Percentiles rank a stretch among this genome's conserved stretches.
phyloP scores from a whole-genome alignment of 2,113 vertebrate species.

The Amphilophus citrinellus region DNA sequence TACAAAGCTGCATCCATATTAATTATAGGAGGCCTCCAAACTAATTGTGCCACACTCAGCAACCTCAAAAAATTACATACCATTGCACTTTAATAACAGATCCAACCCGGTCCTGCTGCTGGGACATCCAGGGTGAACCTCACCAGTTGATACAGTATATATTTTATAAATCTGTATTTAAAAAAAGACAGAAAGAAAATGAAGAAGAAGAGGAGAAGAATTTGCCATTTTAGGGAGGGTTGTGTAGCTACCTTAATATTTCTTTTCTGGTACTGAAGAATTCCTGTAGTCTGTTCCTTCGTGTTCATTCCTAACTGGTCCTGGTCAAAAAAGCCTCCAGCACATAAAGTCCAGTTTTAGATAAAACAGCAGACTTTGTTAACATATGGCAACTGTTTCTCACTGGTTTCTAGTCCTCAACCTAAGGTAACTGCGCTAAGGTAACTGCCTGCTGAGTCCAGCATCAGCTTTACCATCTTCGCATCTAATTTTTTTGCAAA shows the following conservation, averaged over 20 bases:
- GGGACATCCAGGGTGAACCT: fast-evolving
- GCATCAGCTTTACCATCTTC: neutral
- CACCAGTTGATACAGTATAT: neutral
- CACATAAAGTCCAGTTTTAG: neutral
- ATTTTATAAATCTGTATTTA: neutral
- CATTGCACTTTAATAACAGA: neutral
- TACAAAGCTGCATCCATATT: neutral
- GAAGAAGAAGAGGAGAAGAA: neutral
- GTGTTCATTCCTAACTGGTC: neutral
- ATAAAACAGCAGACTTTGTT: neutral
- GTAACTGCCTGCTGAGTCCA: neutral
- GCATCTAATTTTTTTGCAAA: neutral
- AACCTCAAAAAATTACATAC: neutral
- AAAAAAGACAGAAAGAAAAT: neutral
- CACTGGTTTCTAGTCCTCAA: neutral
- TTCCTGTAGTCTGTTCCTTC: conserved; percentile 1
- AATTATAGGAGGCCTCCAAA: neutral
- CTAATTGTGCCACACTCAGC: neutral
- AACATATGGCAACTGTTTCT: neutral
- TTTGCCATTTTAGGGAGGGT: neutral
- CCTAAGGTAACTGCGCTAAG: neutral
- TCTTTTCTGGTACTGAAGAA: no score
- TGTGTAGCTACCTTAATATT: no score
- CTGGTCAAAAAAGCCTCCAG: neutral
- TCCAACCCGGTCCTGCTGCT: neutral